Evolutionary conservation across 53 echinoderm and acorn worm genomes (phyloP).

Genomic region (Mesocentrotus franciscanus): DNA sequence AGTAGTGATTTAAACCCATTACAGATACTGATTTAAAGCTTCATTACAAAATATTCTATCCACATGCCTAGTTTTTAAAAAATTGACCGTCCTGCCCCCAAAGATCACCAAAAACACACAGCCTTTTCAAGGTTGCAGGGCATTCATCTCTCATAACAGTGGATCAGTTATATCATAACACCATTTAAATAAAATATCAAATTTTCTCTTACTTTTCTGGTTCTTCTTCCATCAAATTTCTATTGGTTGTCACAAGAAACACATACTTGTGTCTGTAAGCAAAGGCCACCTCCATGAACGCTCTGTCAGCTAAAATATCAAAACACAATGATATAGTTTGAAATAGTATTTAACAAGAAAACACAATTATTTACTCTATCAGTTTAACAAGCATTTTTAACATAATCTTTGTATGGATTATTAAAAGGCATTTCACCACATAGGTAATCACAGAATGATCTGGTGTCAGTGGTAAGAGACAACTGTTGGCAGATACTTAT

Average conservation of each 20-base stretch:
- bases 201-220: constrained; percentile 55
- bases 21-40: not conserved
- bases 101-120: not conserved
- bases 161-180: not conserved
- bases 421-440: not conserved
- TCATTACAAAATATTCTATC: not conserved
- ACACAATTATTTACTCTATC: too few species aligned
- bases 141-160: not conserved
- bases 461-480: not conserved
- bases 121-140: not conserved
- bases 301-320: constrained; percentile 69
- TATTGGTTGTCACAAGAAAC: constrained; percentile 86
- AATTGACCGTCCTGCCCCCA: not conserved
- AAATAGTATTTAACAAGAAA: not conserved
- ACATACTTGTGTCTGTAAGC: constrained; percentile 84
- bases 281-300: constrained; percentile 94
- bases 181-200: not conserved
- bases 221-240: constrained; percentile 66
- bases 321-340: not conserved
- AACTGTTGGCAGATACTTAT: not conserved
- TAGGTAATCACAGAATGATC: not conserved
- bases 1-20: too few species aligned
- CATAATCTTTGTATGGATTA: too few species aligned
- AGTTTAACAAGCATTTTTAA: too few species aligned
- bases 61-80: not conserved